Conservation (phyloP, 2,888 invertebrate species). For the Coleophora flavipennella region DNA sequence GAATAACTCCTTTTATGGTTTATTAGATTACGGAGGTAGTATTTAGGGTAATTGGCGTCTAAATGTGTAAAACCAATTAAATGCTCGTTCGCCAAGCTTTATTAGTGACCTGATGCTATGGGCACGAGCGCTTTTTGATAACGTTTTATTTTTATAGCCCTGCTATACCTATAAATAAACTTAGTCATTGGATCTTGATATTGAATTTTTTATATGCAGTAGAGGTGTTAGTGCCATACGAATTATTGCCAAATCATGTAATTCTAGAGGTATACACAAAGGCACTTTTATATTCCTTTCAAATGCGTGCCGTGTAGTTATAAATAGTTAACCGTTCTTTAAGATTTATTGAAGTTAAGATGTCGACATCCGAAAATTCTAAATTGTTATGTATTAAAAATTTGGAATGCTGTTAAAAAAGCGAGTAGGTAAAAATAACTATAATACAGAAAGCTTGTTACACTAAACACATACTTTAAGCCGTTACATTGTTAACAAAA, state of each 20-base stretch:
- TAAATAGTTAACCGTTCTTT: slow-evolving; percentile 11
- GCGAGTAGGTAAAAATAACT: too few relatives aligned
- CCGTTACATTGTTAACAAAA: slow-evolving; percentile 54
- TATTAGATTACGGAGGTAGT: slow-evolving; percentile 26
- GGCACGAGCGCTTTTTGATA: slow-evolving; percentile 8
- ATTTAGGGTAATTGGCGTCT: slow-evolving; percentile 30
- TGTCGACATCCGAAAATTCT: too few relatives aligned
- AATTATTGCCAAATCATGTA: slow-evolving; percentile 19
- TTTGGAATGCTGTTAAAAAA: too few relatives aligned
- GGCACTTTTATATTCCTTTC: slow-evolving; percentile 11
- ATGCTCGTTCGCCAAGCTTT: slow-evolving; percentile 24
- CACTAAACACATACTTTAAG: slow-evolving; percentile 38
- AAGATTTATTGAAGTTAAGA: not conserved
- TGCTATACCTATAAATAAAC: slow-evolving; percentile 5
- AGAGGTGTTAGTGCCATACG: slow-evolving; percentile 11
- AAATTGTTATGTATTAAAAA: too few relatives aligned
- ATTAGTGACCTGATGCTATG: slow-evolving; percentile 4
- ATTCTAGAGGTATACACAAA: slow-evolving; percentile 5
- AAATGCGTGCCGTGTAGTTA: slow-evolving; percentile 13
- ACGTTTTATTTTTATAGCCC: slow-evolving; percentile 7
- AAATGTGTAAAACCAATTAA: slow-evolving; percentile 31
- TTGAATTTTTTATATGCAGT: slow-evolving; percentile 12
- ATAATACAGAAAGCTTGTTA: slow-evolving; percentile 3
- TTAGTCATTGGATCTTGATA: slow-evolving; percentile 6
- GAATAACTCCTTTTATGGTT: slow-evolving; percentile 34